Percentiles rank a stretch among this genome's conserved stretches.
Conservation (phyloP, 2,113 vertebrate species). For the Formicarius rufipectus region DNA sequence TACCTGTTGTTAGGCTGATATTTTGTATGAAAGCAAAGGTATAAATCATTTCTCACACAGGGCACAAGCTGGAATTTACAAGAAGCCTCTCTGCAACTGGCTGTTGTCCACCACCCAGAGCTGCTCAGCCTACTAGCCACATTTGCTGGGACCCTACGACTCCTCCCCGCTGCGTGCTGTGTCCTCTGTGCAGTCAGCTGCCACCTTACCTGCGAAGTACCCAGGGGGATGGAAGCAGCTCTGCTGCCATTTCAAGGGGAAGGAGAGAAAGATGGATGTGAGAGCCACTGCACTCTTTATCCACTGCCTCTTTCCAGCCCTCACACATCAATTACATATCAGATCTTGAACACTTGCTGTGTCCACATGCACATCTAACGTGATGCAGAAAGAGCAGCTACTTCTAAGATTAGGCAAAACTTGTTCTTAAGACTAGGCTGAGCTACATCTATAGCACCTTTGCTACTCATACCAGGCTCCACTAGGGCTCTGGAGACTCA, state of each 20-base stretch:
- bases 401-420: not conserved
- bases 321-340: rapidly evolving
- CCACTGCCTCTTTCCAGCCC: not conserved
- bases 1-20: constrained; percentile 36
- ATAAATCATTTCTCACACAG: not conserved
- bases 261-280: not conserved
- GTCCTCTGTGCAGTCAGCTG: not conserved
- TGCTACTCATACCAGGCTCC: not conserved
- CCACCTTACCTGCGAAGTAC: not conserved
- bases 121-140: not conserved
- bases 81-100: not conserved
- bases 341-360: not conserved
- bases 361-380: not conserved
- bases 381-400: not conserved
- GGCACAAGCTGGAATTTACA: not conserved
- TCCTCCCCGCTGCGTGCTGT: not conserved
- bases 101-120: not conserved
- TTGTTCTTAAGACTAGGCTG: not conserved
- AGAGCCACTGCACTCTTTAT: not conserved
- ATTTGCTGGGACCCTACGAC: not conserved
- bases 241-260: not conserved
- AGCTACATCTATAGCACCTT: not conserved
- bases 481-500: not conserved
- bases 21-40: constrained; percentile 29
- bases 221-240: not conserved